These are phyloP conservation scores for Eilema griseolum DNA, from an alignment of 2,888 invertebrate species.

Conservation along the genomic window DNA sequence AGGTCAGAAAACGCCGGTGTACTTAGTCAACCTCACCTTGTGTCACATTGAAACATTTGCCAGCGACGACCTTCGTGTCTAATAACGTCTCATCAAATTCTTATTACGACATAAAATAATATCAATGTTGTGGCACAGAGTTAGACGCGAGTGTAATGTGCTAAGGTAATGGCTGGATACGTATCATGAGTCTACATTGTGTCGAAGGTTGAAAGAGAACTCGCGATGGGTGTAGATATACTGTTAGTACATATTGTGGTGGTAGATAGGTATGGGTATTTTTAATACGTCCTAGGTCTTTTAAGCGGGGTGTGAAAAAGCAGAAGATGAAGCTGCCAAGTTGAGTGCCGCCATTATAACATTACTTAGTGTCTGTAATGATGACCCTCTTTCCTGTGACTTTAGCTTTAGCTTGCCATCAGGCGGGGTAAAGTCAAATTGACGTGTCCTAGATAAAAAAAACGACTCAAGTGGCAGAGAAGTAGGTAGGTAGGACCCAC, in stretches of 20 bases:
- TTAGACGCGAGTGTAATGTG: slow-evolving; percentile 19
- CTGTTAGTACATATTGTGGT: not conserved
- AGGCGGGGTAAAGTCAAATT: too few relatives aligned
- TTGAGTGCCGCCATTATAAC: too few relatives aligned
- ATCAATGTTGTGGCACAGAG: slow-evolving; percentile 44
- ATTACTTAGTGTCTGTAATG: too few relatives aligned
- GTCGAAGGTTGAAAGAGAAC: not conserved
- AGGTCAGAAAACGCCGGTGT: slow-evolving; percentile 49
- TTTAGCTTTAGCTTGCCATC: too few relatives aligned
- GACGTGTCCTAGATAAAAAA: too few relatives aligned
- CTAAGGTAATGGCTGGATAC: slow-evolving; percentile 17
- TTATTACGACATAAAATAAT: slow-evolving; percentile 68
- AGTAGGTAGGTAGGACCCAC: too few relatives aligned
- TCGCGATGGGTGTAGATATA: not conserved
- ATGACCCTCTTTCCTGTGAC: too few relatives aligned
- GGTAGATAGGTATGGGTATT: too few relatives aligned
- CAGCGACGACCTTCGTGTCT: slow-evolving; percentile 50
- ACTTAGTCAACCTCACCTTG: slow-evolving; percentile 54
- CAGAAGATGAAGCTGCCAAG: too few relatives aligned
- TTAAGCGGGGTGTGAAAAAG: too few relatives aligned
- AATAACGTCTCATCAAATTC: slow-evolving; percentile 76
- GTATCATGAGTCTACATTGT: slow-evolving; percentile 23
- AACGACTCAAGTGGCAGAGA: too few relatives aligned
- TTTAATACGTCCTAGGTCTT: too few relatives aligned
- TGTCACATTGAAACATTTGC: slow-evolving; percentile 53